phyloP scores from a whole-genome alignment of 1,140 invertebrate genomes.

The Melanaphis sacchari region DNA sequence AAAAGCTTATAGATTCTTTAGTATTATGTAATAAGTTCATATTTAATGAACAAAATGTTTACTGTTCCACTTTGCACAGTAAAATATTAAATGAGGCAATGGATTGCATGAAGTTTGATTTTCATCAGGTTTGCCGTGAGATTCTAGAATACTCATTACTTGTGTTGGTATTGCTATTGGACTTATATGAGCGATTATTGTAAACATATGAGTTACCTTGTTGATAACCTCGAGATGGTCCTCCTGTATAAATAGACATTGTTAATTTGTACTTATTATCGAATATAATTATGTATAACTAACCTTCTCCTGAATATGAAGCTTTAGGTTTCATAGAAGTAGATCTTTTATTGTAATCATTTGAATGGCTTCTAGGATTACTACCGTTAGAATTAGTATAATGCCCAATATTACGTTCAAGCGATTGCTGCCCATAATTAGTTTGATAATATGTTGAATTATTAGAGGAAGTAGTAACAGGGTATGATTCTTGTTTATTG shows the following conservation, averaged over 20 bases:
- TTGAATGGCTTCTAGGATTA: constrained; percentile 17
- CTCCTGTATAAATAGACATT: neutral
- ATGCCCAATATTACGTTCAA: neutral
- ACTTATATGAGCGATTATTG: constrained; percentile 29
- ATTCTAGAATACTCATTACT: constrained; percentile 22
- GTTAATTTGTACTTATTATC: neutral
- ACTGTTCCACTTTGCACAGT: neutral
- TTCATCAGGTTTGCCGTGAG: constrained; percentile 28
- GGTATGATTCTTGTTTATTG: constrained; percentile 40
- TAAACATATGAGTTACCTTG: constrained; percentile 34
- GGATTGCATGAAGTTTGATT: neutral
- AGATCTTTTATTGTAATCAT: constrained; percentile 41
- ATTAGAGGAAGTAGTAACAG: constrained; percentile 3
- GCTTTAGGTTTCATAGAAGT: constrained; percentile 1
- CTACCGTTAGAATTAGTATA: constrained; percentile 10
- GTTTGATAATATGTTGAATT: constrained; percentile 35
- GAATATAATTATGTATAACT: neutral
- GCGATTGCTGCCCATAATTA: constrained; percentile 22
- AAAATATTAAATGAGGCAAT: neutral
- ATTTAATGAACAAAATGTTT: neutral
- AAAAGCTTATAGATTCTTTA: neutral
- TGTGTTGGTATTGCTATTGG: neutral
- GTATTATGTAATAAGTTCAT: neutral
- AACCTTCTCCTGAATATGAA: constrained; percentile 17
- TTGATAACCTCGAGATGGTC: constrained; percentile 21